Percentiles rank a stretch among this genome's conserved stretches.
phyloP scores from a whole-genome alignment of 2,888 invertebrate genomes.

The Sinodicranocentrus sp. region DNA sequence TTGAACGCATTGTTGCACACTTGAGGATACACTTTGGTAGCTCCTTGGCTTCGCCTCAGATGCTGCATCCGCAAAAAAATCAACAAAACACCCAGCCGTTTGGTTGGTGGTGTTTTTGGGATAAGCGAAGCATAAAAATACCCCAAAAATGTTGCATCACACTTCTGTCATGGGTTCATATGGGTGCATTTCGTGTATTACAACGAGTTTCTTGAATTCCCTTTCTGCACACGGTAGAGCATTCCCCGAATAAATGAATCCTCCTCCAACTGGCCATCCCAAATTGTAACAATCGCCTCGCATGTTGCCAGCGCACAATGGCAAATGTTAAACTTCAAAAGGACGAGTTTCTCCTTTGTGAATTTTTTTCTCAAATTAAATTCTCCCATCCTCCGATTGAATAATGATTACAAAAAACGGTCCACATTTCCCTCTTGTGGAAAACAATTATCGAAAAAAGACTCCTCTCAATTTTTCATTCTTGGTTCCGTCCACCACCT shows the following conservation, averaged over 20 bases:
- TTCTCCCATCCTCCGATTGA: too few species aligned
- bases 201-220: too few species aligned
- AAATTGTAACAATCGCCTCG: constrained; percentile 15
- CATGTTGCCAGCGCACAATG: constrained; percentile 22
- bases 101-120: constrained; percentile 18
- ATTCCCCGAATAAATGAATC: not conserved
- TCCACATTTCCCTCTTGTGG: not conserved
- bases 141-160: not conserved
- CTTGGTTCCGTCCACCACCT: not conserved
- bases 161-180: too few species aligned
- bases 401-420: not conserved
- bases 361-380: too few species aligned
- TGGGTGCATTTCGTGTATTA: too few species aligned
- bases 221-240: too few species aligned
- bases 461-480: not conserved
- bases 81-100: constrained; percentile 16
- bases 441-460: constrained; percentile 27
- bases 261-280: constrained; percentile 8
- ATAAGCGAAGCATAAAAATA: constrained; percentile 36
- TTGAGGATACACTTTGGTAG: not conserved
- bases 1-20: not conserved
- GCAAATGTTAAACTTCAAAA: too few species aligned
- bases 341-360: too few species aligned
- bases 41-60: not conserved
- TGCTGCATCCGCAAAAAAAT: constrained; percentile 30